phyloP scores from a whole-genome alignment of 2,113 vertebrate genomes.

The Panthera leo region DNA sequence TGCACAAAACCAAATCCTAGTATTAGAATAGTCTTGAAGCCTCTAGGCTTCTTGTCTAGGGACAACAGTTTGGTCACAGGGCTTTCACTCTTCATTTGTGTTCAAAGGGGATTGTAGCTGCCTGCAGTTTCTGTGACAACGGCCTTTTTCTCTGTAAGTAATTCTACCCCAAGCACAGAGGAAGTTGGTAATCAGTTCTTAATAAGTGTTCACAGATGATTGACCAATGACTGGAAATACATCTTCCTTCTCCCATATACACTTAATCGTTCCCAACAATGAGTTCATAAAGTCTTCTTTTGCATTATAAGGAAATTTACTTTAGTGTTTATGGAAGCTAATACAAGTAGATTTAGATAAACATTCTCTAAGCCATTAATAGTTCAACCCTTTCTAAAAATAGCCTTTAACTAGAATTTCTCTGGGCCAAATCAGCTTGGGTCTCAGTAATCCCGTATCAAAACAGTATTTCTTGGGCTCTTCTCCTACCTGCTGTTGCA shows the following conservation, averaged over 20 bases:
- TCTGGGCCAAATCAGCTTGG: background rate
- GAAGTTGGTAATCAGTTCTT: conserved; percentile 20
- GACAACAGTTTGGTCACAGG: conserved; percentile 23
- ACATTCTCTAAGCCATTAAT: background rate
- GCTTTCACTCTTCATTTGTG: background rate
- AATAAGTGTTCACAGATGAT: conserved; percentile 38
- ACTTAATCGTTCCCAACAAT: background rate
- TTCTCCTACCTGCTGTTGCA: background rate
- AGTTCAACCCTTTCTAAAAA: conserved; percentile 8
- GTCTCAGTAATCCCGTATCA: background rate
- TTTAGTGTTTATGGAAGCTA: background rate
- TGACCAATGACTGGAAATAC: conserved; percentile 23
- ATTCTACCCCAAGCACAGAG: background rate
- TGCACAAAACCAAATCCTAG: background rate
- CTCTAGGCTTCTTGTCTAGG: background rate
- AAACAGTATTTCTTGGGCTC: background rate
- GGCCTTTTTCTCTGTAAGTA: background rate
- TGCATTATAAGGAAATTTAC: background rate
- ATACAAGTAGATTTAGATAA: background rate
- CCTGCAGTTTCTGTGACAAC: conserved; percentile 27
- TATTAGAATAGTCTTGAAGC: background rate
- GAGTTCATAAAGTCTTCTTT: background rate
- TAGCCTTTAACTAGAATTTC: background rate
- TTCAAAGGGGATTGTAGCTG: background rate
- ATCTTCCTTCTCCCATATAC: background rate